phyloP scores from a whole-genome alignment of 2,888 invertebrate genomes.

The Eueremaeus valkanovi region DNA sequence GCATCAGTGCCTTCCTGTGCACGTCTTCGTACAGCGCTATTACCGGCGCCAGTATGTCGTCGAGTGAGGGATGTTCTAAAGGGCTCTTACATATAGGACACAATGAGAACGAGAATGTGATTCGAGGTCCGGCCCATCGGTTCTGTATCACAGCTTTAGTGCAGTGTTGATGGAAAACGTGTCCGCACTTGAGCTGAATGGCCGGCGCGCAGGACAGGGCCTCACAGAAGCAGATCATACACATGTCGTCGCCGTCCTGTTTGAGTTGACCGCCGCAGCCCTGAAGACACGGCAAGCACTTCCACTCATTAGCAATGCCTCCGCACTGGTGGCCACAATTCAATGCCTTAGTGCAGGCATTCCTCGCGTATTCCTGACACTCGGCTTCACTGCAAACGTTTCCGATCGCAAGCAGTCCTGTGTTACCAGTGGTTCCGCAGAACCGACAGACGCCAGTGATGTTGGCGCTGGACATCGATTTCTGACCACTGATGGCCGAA shows the following conservation, averaged over 20 bases:
- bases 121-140: constrained; percentile 90
- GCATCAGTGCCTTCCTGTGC: constrained; percentile 84
- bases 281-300: constrained; percentile 84
- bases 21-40: constrained; percentile 81
- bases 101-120: constrained; percentile 89
- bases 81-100: constrained; percentile 95
- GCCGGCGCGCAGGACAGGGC: constrained; percentile 92
- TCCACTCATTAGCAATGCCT: constrained; percentile 76
- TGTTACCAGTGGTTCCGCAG: constrained; percentile 75
- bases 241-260: constrained; percentile 98
- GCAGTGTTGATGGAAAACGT: constrained; percentile 92
- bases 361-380: constrained; percentile 78
- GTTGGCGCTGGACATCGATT: not conserved
- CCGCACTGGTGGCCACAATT: constrained; percentile 89
- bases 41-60: constrained; percentile 73
- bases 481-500: not conserved
- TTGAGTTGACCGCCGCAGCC: constrained; percentile 68
- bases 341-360: constrained; percentile 76
- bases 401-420: constrained; percentile 81
- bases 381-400: constrained; percentile 91
- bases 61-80: constrained; percentile 75
- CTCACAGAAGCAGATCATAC: constrained; percentile 98
- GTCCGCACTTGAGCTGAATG: constrained; percentile 86
- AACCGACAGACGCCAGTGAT: constrained; percentile 74
- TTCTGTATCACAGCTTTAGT: constrained; percentile 75